Evolutionary conservation across 2,888 invertebrate genomes (phyloP), one percentile per base, ranked within the genome.

Genomic region (Rhamnusium bicolor): DNA sequence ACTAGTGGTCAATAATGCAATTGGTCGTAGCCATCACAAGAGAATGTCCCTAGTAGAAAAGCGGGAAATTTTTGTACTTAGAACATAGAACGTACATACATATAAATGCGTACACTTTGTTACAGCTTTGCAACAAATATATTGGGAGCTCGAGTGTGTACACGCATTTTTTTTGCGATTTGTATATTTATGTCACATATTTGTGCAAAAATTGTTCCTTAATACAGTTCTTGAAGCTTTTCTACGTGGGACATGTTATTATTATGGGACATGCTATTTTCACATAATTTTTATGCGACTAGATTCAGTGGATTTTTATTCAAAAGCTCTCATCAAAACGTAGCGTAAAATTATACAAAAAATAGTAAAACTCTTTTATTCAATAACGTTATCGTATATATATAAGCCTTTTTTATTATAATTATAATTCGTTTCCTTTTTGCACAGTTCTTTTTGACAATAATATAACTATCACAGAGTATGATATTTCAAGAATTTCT

Each of bases 391-490:
- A 74, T 74, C 73, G 72, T 75, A 76, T 74, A 72, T 65, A 65
- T 76, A 76, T 76, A 76, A 72, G 72, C 72, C 72, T 72, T 74
- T 73, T 53, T 53, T 32, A 40, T 65, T 76, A 76, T 71, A 71
- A 74, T 74, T 74, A 74, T 76, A 74, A 74, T 76, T 76, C 76
- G 76, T 76, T 74, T 72, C 63, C 40, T 72, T 74, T 76, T 74
- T 74, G 74, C 76, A 76, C 74, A 76, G 71, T 76, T 74, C 76
- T 76, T 76, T 73, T 68, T 74, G 76, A 76, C 72, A 74, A 76
- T 72, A 76, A 76, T 76, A 76, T 76, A 71, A 65, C 74, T 76
- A 76, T 76, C 76, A 76, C 76, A 76, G 76, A 76, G 74, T 74
- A 76, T 76, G 76, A 76, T 76, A 76, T 76, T 76, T 72, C 71